Base-by-base conservation (phyloP, 2,113 vertebrate genomes). In the Gracilinanus agilis region DNA sequence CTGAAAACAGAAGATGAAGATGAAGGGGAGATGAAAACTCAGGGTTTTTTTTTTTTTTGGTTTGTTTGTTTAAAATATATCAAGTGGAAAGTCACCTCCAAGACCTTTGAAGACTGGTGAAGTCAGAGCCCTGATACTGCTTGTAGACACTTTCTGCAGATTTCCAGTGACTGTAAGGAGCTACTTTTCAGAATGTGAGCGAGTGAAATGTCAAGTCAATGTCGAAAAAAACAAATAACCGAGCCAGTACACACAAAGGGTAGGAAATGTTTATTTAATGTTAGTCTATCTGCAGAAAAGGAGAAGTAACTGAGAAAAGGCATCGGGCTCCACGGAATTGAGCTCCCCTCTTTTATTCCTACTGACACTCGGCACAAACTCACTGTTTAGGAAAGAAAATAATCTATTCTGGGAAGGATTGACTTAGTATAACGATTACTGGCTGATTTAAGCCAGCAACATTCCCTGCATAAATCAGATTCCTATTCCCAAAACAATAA, bases 401-500 rank as follows among this genome's bases (percentile, higher is more conserved):
- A 13, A 90, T n/a, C 58, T 90, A 94, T 89, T 40, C 29, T 40
- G 34, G 24, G 75, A 40, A 56, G 44, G 95, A 10, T 34, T 90
- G 44, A 2, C 1, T 53, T 96, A 94, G 92, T 34, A 90, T 93
- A 94, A 58, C 6, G 0, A 75, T 93, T 92, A 90, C 61, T 83
- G 95, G 93, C 3, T 44, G 24, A 92, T 94, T 93, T 92, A n/a
- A 90, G 10, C 56, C 56, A n/a, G 54, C 75, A 67, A 91, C 34
- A 19, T 56, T 94, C 8, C 2, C 83, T 91, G 55, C 53, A 88
- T 53, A 24, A 92, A 55, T 53, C 0, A 0, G 4, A 55, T 54
- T 92, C 34, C 34, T 67, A 56, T 67, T 67, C 94, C 53, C 93
- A 91, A 88, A 49, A 91, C 94, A 94, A 83, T 88, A 61, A 90